Base-by-base conservation (phyloP, 2,888 invertebrate species). In the Elegia similella region DNA sequence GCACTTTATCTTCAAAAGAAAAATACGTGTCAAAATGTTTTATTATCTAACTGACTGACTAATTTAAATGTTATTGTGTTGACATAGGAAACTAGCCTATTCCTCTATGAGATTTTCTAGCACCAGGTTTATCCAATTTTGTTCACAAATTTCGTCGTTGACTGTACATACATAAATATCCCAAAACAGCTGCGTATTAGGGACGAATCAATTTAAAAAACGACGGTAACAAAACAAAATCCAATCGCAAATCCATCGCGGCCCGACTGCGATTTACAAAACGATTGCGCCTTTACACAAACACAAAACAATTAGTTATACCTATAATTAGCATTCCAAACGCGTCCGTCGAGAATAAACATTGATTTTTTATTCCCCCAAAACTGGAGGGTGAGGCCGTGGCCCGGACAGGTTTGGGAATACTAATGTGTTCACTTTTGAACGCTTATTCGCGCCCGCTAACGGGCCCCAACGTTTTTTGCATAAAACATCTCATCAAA, bases 401-500 rank as follows among this genome's bases (percentile, higher is more conserved):
- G 73, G 78, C 73, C 73, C 76, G 82, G 66, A 73, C 72, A 81
- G 82, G 83, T 75, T 79, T 73, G 77, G 75, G 90, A 85, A 91
- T 90, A 90, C 89, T 90, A 91, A 90, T 91, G 89, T 85, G 86
- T 82, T 86, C 89, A 89, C 86, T 88, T 88, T 86, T 84, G 87
- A 88, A 81, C 88, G 88, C 79, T 88, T 89, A 88, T 86, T 88
- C 86, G 85, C 89, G 84, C 88, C 84, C 79, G 84, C 79, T 86
- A 86, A 88, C 85, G 82, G 83, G 74, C 65, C 78, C 81, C 88
- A 83, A 88, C 91, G 90, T 91, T 90, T 91, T 91, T 90, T 90
- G 90, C 91, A 91, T 91, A 91, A 91, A 90, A 90, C 89, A 91
- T 91, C 90, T 90, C 91, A 91, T 91, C 91, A 91, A 90, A 91